Percentiles rank a stretch among this genome's conserved stretches.
Evolutionary conservation across 1,140 invertebrate species (phyloP).

Genomic region (Holcopasites calliopsidis): DNA sequence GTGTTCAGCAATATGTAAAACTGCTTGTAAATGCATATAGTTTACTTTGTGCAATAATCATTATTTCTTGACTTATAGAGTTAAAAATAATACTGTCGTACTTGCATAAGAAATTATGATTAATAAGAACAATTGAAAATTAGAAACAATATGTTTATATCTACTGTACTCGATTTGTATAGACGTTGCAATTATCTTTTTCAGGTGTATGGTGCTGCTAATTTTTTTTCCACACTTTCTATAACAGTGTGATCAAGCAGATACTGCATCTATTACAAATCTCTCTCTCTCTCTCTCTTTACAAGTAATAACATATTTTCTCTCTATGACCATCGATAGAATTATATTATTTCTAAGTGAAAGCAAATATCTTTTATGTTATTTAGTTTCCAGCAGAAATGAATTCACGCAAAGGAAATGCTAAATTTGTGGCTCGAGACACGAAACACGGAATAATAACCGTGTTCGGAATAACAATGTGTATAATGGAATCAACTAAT

Average conservation of each 20-base stretch:
- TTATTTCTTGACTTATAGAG: slow-evolving; percentile 18
- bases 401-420: background rate
- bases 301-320: slow-evolving; percentile 41
- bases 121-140: slow-evolving; percentile 10
- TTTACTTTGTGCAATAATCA: background rate
- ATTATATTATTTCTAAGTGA: slow-evolving; percentile 45
- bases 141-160: background rate
- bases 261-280: slow-evolving; percentile 33
- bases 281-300: slow-evolving; percentile 41
- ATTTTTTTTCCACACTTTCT: slow-evolving; percentile 31
- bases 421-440: background rate
- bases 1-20: slow-evolving; percentile 24
- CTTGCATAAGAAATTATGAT: background rate
- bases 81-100: slow-evolving; percentile 10
- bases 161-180: slow-evolving; percentile 21
- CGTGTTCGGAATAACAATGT: background rate
- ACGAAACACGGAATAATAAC: slow-evolving; percentile 17
- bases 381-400: slow-evolving; percentile 1
- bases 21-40: slow-evolving; percentile 16
- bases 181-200: slow-evolving; percentile 13
- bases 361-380: slow-evolving; percentile 16
- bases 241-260: slow-evolving; percentile 42
- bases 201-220: slow-evolving; percentile 25
- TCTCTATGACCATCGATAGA: slow-evolving; percentile 37
- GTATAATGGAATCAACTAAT: background rate